Evolutionary conservation across 1,140 invertebrate species (phyloP), one percentile per base, ranked within the genome.

Genomic region (Nomia melanderi): DNA sequence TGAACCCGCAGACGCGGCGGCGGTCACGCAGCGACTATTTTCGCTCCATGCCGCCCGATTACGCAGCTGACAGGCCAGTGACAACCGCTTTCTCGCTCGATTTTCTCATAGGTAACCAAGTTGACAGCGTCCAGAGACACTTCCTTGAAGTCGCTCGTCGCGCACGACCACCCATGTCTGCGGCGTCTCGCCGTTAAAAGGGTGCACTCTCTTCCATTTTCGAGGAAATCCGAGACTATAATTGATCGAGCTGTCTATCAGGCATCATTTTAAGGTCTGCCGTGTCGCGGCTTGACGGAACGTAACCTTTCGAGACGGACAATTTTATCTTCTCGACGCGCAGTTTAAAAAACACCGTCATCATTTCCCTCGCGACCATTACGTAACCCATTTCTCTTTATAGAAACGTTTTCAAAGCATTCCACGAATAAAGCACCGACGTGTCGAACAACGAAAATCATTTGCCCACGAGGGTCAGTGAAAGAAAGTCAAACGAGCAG

Each of bases 1-100:
- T 81, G 82, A 72, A 87, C 79, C 72, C 66, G 76, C 81, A 83
- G 77, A 75, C 86, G 83, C 77, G 62, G 74, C 70, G 20, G 57
- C 71, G 59, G 70, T 80, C 75, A 79, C 80, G 79, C 78, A 31
- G 83, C 66, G 63, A 82, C 83, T 88, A 87, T 88, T 88, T 88
- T 88, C 78, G 87, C 85, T 82, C 53, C 77, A 64, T 44, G 76
- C 71, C 27, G 76, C 27, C 77, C 81, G 79, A 88, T 87, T 86
- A 90, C 75, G 78, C 81, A 67, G 63, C 78, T 86, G 82, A 83
- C 86, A 84, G n/a, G 79, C 64, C 65, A 83, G 82, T 85, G 87
- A 88, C 83, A 86, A 77, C 74, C 81, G 78, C 83, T 77, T 72
- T 84, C 76, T 66, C 65, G 66, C 60, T 62, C 56, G 56, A 81